Conservation (phyloP, 2,113 vertebrate species). For the Benitochromis conjunctus region DNA sequence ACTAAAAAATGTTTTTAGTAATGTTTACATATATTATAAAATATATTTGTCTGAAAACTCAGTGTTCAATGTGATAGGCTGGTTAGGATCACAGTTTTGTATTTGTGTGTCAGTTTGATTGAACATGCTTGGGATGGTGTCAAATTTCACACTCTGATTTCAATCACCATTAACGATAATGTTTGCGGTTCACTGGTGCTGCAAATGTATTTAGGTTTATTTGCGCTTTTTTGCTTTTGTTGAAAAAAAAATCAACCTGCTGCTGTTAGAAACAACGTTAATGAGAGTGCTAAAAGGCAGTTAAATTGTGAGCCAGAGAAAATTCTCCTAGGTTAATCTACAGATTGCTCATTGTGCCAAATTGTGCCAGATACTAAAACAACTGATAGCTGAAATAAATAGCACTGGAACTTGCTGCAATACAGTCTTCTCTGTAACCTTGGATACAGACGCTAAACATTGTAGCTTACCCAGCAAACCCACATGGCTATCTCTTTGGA, state of each 20-base stretch:
- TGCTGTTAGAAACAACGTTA: not conserved
- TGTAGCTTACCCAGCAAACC: not conserved
- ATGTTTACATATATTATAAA: not conserved
- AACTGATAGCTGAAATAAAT: not conserved
- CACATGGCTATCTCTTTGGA: not conserved
- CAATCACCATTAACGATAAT: not conserved
- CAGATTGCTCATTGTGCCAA: rapidly evolving
- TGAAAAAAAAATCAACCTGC: not conserved
- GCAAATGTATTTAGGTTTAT: not conserved
- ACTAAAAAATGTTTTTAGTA: not conserved
- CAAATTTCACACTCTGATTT: not conserved
- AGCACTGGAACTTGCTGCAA: not conserved
- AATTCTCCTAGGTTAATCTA: not conserved
- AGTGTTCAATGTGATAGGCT: not conserved
- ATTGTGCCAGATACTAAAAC: not conserved
- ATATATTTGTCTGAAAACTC: not conserved
- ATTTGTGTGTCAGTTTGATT: not conserved
- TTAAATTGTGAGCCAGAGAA: not conserved
- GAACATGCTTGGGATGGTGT: not conserved
- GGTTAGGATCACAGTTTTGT: not conserved
- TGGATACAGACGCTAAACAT: not conserved
- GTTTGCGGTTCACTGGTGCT: not conserved
- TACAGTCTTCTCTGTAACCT: not conserved
- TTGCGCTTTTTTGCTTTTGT: not conserved
- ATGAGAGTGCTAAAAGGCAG: not conserved